Evolutionary conservation across 2,113 vertebrate genomes (phyloP).

Genomic region (Tor tambroides): DNA sequence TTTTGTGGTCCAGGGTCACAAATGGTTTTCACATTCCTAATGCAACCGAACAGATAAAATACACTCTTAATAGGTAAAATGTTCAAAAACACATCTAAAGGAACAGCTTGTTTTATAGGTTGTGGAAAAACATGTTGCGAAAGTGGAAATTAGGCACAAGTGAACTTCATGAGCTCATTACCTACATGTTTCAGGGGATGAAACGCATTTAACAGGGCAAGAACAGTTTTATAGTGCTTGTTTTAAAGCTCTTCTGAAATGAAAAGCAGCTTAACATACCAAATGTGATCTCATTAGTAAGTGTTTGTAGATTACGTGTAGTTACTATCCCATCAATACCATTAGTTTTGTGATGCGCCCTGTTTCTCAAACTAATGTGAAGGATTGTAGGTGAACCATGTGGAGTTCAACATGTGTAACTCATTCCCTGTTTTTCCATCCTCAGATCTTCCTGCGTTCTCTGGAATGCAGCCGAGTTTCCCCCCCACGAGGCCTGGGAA

Average conservation of each 20-base stretch:
- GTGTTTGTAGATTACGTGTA: neutral
- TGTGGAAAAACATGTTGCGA: slow-evolving; percentile 2
- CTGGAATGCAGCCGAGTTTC: slow-evolving; percentile 71
- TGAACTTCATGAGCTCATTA: slow-evolving; percentile 30
- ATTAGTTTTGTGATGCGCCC: slow-evolving; percentile 57
- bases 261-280: slow-evolving; percentile 14
- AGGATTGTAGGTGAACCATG: slow-evolving; percentile 19
- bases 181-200: slow-evolving; percentile 15
- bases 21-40: neutral
- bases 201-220: neutral
- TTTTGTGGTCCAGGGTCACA: no score
- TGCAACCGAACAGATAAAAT: neutral
- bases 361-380: slow-evolving; percentile 45
- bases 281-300: neutral
- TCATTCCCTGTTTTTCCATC: slow-evolving; percentile 58
- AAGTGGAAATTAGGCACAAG: slow-evolving; percentile 2
- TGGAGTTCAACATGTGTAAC: slow-evolving; percentile 18
- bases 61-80: neutral
- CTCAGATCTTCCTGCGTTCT: slow-evolving; percentile 69
- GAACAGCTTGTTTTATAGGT: neutral
- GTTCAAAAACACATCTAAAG: neutral
- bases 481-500: slow-evolving; percentile 55
- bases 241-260: neutral
- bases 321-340: neutral
- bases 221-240: neutral